Conservation (phyloP, 53 echinoderm and acorn worm genomes). For the Zoroaster sp. region DNA sequence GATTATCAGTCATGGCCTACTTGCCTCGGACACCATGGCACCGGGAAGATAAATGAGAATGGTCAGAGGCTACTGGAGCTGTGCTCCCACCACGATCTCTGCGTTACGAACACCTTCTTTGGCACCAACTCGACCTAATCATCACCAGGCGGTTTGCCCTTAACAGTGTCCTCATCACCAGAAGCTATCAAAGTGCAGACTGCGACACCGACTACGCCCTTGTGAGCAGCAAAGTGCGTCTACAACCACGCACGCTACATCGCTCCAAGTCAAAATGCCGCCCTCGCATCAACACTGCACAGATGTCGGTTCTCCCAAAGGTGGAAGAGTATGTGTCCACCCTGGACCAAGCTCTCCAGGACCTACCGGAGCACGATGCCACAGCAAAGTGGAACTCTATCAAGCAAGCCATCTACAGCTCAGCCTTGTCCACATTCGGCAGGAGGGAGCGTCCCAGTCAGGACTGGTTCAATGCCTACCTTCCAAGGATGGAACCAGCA, state of each 20-base stretch:
- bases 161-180: not conserved
- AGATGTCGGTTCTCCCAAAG: not conserved
- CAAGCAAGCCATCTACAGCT: slow-evolving; percentile 21
- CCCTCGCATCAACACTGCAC: not conserved
- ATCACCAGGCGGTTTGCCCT: too few species aligned
- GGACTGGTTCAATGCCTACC: slow-evolving; percentile 28
- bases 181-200: not conserved
- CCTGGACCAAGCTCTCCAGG: not conserved
- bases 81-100: slow-evolving; percentile 35
- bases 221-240: slow-evolving; percentile 24
- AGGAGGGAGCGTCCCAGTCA: not conserved
- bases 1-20: slow-evolving; percentile 59
- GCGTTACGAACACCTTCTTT: slow-evolving; percentile 58
- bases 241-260: slow-evolving; percentile 38
- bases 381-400: not conserved
- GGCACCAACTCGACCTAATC: slow-evolving; percentile 18
- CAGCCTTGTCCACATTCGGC: slow-evolving; percentile 20
- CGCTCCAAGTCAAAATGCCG: slow-evolving; percentile 8
- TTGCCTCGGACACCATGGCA: slow-evolving; percentile 53
- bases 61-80: slow-evolving; percentile 56
- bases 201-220: slow-evolving; percentile 50
- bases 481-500: not conserved
- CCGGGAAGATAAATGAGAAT: slow-evolving; percentile 67
- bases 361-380: not conserved
- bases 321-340: not conserved